A percentile compares a stretch with the other conserved stretches of the same genome.
phyloP scores from a whole-genome alignment of 2,888 invertebrate genomes.

The Allolobophora icterica region DNA sequence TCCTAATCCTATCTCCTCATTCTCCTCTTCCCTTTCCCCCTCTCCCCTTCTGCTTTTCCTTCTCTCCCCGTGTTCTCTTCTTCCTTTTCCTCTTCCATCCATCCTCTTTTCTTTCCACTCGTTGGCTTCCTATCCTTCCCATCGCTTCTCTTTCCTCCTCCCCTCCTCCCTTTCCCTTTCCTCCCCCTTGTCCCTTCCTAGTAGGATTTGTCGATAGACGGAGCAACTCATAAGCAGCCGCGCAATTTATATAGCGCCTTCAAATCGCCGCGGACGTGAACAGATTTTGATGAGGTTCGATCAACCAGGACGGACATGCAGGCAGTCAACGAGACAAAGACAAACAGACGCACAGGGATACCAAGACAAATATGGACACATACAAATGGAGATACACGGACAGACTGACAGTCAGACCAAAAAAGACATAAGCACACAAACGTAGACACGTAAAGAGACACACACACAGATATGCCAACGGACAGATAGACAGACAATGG shows the following conservation, averaged over 20 bases:
- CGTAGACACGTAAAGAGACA: not conserved
- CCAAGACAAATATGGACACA: not conserved
- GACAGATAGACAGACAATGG: not conserved
- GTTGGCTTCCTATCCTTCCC: not conserved
- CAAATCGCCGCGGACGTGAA: not conserved
- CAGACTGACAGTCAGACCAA: not conserved
- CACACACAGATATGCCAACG: not conserved
- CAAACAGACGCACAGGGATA: not conserved
- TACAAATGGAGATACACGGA: not conserved
- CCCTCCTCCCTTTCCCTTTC: not conserved
- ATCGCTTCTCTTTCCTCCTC: not conserved
- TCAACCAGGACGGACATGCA: not conserved
- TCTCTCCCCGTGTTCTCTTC: no score
- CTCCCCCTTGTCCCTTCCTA: not conserved
- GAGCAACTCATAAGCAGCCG: not conserved
- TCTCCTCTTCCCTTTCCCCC: no score
- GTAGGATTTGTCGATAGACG: not conserved
- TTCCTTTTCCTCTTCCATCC: no score
- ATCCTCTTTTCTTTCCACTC: not conserved
- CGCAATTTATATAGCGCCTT: slow-evolving; percentile 12
- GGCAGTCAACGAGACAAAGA: not conserved
- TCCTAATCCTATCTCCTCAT: no score
- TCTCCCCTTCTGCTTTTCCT: no score
- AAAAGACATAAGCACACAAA: not conserved
- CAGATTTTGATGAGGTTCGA: slow-evolving; percentile 10